These are phyloP conservation scores for Microplitis manilae DNA, from an alignment of 2,888 invertebrate genomes.

Conservation along the genomic window DNA sequence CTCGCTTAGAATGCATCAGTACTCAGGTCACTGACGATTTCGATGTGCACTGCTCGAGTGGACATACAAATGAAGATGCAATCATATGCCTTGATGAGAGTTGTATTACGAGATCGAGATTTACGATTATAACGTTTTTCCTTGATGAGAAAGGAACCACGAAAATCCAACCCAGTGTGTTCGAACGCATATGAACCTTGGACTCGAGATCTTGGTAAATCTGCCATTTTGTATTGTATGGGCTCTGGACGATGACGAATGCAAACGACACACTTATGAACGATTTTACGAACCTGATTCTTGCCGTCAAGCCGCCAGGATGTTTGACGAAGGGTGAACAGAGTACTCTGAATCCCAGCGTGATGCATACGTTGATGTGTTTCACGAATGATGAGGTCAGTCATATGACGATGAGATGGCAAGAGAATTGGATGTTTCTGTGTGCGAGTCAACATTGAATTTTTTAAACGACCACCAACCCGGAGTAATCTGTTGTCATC, in stretches of 20 bases:
- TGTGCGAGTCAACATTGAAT: slow-evolving; percentile 5
- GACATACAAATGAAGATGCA: slow-evolving; percentile 44
- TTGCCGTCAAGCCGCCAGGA: slow-evolving; percentile 12
- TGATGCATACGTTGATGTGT: slow-evolving; percentile 36
- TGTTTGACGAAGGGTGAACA: slow-evolving; percentile 33
- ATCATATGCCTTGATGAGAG: slow-evolving; percentile 27
- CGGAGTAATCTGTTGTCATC: slow-evolving; percentile 36
- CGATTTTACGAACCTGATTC: slow-evolving; percentile 36
- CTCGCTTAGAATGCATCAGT: slow-evolving; percentile 43
- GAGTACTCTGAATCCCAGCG: slow-evolving; percentile 38
- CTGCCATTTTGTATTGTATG: slow-evolving; percentile 34
- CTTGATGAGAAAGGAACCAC: slow-evolving; percentile 36
- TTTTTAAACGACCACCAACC: slow-evolving; percentile 40
- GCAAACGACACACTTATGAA: slow-evolving; percentile 31
- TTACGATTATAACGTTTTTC: slow-evolving; percentile 14
- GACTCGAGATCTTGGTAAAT: slow-evolving; percentile 36
- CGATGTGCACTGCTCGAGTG: slow-evolving; percentile 39
- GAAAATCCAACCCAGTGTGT: slow-evolving; percentile 39
- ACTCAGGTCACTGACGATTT: neutral
- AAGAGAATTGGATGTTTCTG: slow-evolving; percentile 42
- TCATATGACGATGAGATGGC: slow-evolving; percentile 38
- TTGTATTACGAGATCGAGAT: slow-evolving; percentile 18
- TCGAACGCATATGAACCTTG: slow-evolving; percentile 30
- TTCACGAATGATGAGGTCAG: slow-evolving; percentile 42
- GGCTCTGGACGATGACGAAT: slow-evolving; percentile 31